phyloP scores from a whole-genome alignment of 1,140 invertebrate species.

The Acyrthosiphon pisum region DNA sequence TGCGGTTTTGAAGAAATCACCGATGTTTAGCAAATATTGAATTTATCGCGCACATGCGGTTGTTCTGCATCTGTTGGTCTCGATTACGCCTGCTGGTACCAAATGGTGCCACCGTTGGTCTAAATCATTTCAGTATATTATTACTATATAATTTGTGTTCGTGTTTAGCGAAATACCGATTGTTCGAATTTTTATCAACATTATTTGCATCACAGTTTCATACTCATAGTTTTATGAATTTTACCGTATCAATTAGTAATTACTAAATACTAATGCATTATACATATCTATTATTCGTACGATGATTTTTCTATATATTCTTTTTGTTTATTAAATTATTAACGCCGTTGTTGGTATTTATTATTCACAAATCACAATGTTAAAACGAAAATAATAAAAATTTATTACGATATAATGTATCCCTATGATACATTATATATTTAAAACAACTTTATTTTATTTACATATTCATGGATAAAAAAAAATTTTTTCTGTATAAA shows the following conservation, averaged over 20 bases:
- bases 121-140: not conserved
- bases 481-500: not conserved
- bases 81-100: not conserved
- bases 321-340: not conserved
- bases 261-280: too few species aligned
- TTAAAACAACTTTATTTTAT: not conserved
- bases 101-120: not conserved
- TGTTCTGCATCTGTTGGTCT: slow-evolving; percentile 20
- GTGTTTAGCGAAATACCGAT: not conserved
- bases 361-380: slow-evolving; percentile 9
- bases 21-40: slow-evolving; percentile 37
- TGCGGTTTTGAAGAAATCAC: slow-evolving; percentile 22
- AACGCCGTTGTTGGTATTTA: not conserved
- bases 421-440: not conserved
- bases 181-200: not conserved
- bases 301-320: not conserved
- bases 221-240: not conserved
- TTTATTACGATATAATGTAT: not conserved
- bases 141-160: not conserved
- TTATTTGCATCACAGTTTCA: not conserved
- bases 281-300: not conserved
- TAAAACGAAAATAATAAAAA: not conserved
- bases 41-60: slow-evolving; percentile 49
- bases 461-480: not conserved
- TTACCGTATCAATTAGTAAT: not conserved